These are phyloP conservation scores for Pseudopleuronectes americanus DNA, from an alignment of 2,797 vertebrate genomes.

Conservation along the genomic window DNA sequence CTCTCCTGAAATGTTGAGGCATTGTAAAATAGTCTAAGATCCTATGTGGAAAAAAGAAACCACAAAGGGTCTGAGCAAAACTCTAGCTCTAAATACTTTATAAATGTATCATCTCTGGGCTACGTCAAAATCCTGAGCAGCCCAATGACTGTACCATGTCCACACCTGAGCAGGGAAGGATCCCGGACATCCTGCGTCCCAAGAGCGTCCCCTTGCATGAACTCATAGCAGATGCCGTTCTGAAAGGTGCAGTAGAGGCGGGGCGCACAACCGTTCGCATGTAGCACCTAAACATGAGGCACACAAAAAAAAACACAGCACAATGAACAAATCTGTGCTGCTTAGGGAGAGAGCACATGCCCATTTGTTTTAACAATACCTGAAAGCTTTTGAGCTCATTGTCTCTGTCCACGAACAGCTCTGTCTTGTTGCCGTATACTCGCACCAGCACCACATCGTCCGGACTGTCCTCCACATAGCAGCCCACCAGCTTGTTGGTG, in stretches of 20 bases:
- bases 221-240: conserved; percentile 97
- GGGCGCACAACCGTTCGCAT: conserved; percentile 93
- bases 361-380: conserved; percentile 44
- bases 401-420: conserved; percentile 95
- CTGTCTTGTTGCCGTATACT: conserved; percentile 93
- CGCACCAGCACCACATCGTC: conserved; percentile 92
- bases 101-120: background rate
- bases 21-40: background rate
- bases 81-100: background rate
- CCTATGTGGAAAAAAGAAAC: background rate
- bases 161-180: conserved; percentile 88
- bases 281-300: conserved; percentile 81
- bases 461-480: conserved; percentile 89
- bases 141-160: background rate
- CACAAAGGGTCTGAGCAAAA: background rate
- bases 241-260: conserved; percentile 96
- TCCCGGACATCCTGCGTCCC: conserved; percentile 91
- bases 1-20: background rate
- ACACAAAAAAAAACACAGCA: background rate
- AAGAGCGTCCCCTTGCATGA: conserved; percentile 92
- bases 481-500: conserved; percentile 97
- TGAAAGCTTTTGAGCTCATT: conserved; percentile 97
- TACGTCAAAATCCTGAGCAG: background rate
- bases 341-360: background rate
- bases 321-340: background rate